Evolutionary conservation across 37 sponge, comb jelly and placozoan species (phyloP).

Genomic region (Ephydatia muelleri): DNA sequence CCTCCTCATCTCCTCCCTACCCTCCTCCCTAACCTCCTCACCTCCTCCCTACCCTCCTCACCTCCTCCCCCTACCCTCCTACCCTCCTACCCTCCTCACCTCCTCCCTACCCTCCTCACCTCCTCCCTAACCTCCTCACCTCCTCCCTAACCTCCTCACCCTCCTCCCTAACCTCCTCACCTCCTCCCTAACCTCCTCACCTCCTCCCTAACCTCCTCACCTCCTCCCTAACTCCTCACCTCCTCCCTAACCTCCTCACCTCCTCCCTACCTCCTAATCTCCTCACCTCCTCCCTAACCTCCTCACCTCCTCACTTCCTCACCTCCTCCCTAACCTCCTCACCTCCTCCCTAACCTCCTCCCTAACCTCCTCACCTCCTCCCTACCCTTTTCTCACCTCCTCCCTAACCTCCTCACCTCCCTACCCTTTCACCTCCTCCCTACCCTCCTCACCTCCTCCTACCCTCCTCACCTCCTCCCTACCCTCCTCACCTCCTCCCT

Average conservation of each 20-base stretch:
- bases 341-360: background rate
- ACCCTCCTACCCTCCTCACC: no score
- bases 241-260: background rate
- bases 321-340: background rate
- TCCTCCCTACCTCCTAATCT: background rate
- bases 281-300: background rate
- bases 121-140: no score
- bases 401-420: background rate
- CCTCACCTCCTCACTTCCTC: background rate
- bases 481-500: background rate
- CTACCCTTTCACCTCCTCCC: background rate
- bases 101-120: no score
- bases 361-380: no score
- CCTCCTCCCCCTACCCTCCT: no score
- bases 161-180: no score
- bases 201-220: no score
- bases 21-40: no score
- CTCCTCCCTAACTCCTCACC: background rate
- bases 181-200: no score
- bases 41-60: no score
- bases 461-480: background rate
- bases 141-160: background rate
- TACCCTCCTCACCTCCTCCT: background rate
- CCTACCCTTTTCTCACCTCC: background rate
- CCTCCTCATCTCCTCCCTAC: no score